Base-by-base conservation (phyloP, 2,797 vertebrate genomes). In the Sebastes nivosus region DNA sequence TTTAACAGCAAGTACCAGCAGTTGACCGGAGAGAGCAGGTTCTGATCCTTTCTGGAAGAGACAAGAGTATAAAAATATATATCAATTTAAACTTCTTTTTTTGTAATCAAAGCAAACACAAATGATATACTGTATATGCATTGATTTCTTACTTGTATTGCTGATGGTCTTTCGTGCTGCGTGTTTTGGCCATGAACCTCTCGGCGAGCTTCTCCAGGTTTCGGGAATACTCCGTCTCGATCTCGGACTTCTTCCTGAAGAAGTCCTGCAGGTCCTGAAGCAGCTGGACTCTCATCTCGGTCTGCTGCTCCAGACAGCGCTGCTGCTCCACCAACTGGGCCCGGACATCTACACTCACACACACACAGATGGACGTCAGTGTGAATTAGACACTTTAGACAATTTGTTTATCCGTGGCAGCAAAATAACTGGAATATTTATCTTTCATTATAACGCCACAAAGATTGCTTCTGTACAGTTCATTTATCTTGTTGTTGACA, bases 211-310 rank as follows among this genome's bases (percentile, higher is more conserved):
- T 99, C 93, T 99, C 98, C 88, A 99, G 91, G 92, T 97, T 99
- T 63, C 98, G 94, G 66, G 98, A 99, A 87, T 99, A 99, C 55
- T 99, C 98, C 0, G 97, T 98, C 90, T 99, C 98, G 74, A 99
- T 99, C 95, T 99, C 98, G 0, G 98, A 94, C 92, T 99, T 99
- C 93, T 99, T 99, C 77, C 98, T 96, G 96, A 99, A 99, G 96
- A 99, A 99, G 93, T 99, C 98, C 93, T 99, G 98, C 81, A 99
- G 96, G 92, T 99, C 98, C 94, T 99, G 98, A 25, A 99, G 97
- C 81, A 99, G 97, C 86, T 99, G 98, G 67, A 98, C 97, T 68
- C 98, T 94, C 97, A 99, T 98, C 93, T 99, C 98, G 0, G 98
- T 99, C 95, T 99, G 98, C 94, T 99, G 98, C 93, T 99, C 98